A percentile compares a stretch with the other conserved stretches of the same genome.
phyloP scores from a whole-genome alignment of 1,140 invertebrate genomes.

The Batillaria attramentaria region DNA sequence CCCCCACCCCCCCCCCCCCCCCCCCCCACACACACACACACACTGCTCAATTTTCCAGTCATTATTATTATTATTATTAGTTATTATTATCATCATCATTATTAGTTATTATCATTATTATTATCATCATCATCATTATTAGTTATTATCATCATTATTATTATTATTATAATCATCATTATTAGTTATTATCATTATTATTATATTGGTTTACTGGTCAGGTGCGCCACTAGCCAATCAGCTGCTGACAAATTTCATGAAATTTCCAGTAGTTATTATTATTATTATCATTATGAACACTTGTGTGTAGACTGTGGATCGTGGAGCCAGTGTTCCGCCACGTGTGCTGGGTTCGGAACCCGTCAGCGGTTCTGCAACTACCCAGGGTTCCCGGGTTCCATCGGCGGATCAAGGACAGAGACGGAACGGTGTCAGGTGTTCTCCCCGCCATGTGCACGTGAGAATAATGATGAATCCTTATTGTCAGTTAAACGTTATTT shows the following conservation, averaged over 20 bases:
- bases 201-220: background rate
- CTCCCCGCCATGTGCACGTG: background rate
- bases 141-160: too few relatives aligned
- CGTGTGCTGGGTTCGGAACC: background rate
- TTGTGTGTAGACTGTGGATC: background rate
- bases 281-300: background rate
- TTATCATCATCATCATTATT: too few relatives aligned
- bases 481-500: too few relatives aligned
- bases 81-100: too few relatives aligned
- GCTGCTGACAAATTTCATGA: background rate
- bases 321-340: conserved; percentile 12
- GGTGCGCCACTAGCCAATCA: background rate
- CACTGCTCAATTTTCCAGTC: too few relatives aligned
- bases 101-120: too few relatives aligned
- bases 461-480: too few relatives aligned
- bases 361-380: background rate
- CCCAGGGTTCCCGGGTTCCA: background rate
- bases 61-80: too few relatives aligned
- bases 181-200: too few relatives aligned
- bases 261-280: background rate
- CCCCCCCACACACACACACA: too few relatives aligned
- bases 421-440: background rate
- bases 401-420: background rate
- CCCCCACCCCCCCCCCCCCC: too few relatives aligned
- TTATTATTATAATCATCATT: too few relatives aligned